A percentile compares a stretch with the other conserved stretches of the same genome.
Evolutionary conservation across 2,797 vertebrate species (phyloP).

Genomic region (Sebastes jordani): DNA sequence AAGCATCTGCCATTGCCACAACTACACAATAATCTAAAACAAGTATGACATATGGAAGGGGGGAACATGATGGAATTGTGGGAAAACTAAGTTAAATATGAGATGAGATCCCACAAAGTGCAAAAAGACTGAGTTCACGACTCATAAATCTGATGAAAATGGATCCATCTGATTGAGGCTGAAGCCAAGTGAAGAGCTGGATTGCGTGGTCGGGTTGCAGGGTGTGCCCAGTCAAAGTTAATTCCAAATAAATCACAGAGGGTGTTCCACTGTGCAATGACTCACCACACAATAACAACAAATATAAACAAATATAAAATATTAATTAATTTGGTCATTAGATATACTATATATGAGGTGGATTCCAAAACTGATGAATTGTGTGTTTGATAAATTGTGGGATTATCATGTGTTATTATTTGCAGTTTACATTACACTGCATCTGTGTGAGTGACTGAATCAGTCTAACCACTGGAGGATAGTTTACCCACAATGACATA

Average conservation of each 20-base stretch:
- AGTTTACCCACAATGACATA: conserved; percentile 56
- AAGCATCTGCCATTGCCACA: conserved; percentile 7
- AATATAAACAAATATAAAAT: conserved; percentile 23
- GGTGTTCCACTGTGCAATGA: conserved; percentile 51
- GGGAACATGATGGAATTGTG: conserved; percentile 29
- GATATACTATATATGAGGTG: not conserved
- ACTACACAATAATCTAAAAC: conserved; percentile 15
- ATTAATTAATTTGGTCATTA: conserved; percentile 23
- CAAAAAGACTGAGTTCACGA: conserved; percentile 24
- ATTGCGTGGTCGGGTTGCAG: conserved; percentile 35
- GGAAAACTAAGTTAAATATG: conserved; percentile 35
- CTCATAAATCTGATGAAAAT: conserved; percentile 53
- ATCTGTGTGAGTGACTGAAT: conserved; percentile 51
- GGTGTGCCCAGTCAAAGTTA: conserved; percentile 57
- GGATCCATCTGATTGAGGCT: conserved; percentile 34
- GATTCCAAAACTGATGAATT: conserved; percentile 24
- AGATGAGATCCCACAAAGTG: conserved; percentile 35
- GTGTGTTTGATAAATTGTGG: conserved; percentile 26
- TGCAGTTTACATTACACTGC: conserved; percentile 34
- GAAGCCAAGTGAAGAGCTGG: conserved; percentile 34
- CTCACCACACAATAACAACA: conserved; percentile 41
- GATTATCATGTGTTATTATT: conserved; percentile 42
- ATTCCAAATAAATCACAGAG: conserved; percentile 58
- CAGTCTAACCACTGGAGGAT: conserved; percentile 45
- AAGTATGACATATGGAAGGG: conserved; percentile 35